Evolutionary conservation across 2,113 vertebrate species (phyloP), one percentile per base, ranked within the genome.

Genomic region (Origma solitaria): DNA sequence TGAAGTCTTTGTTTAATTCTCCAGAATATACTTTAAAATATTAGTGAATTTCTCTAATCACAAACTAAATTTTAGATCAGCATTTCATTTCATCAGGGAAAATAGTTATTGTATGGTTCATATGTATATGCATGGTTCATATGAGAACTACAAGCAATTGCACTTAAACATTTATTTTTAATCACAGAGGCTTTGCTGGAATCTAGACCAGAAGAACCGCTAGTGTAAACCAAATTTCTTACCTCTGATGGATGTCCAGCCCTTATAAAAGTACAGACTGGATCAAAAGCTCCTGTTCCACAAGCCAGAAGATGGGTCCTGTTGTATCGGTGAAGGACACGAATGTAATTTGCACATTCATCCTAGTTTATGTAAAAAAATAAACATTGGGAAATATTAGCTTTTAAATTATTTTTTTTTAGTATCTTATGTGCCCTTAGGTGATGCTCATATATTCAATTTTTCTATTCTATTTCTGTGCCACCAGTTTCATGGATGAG

Each of bases 291-390:
- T 84, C 99, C 99, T 16, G 99, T 99, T 45, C 99, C 99, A 91
- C 99, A 99, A 9, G 97, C 98, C 92, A 99, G 96, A 57, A 99
- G 97, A 71, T 99, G 99, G 2, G 99, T 99, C 82, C 98, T 98
- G 95, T 99, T 99, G 96, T 98, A 99, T 61, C 98, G 98, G 64
- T 99, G 99, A 88, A 99, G 97, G 82, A 99, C 98, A 82, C 99
- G 99, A 82, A 99, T 96, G 81, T 98, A 99, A 97, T 99, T 99
- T 83, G 98, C 99, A 97, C 99, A 99, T 96, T 99, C 99, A 42
- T 96, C 97, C 99, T 99, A 93, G 65, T 94, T 95, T 61, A 37
- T 1, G 5, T 23, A 3, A 78, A 88, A n/a, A 92, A 45, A 78
- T 2, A 76, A 57, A 24, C 4, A 87, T 0, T 18, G 11, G 7